Evolutionary conservation across 2,888 invertebrate genomes (phyloP).

Genomic region (Odontocolon sp.): DNA sequence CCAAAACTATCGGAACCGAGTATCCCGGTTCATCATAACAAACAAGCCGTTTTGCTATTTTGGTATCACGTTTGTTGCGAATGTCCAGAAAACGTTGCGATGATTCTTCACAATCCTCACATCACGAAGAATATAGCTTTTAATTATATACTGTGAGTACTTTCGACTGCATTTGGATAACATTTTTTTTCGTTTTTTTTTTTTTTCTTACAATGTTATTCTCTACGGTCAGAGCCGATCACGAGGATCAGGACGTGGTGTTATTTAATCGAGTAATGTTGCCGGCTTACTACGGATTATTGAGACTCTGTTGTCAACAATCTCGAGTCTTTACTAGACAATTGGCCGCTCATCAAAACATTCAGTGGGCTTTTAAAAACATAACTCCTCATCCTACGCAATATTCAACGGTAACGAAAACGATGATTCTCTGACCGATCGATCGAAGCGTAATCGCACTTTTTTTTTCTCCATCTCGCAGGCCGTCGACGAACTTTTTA

Average conservation of each 20-base stretch:
- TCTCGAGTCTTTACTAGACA: conserved; percentile 93
- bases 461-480: too few species aligned
- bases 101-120: conserved; percentile 92
- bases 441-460: too few species aligned
- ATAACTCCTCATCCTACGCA: conserved; percentile 97
- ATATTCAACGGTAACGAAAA: conserved; percentile 87
- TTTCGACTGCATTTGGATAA: too few species aligned
- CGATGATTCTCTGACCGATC: neutral
- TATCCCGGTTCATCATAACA: conserved; percentile 97
- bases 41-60: conserved; percentile 94
- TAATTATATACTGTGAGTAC: conserved; percentile 96
- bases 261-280: conserved; percentile 96
- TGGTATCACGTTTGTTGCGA: conserved; percentile 97
- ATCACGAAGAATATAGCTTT: conserved; percentile 97
- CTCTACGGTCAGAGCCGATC: conserved; percentile 89
- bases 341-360: conserved; percentile 95
- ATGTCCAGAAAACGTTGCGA: conserved; percentile 95
- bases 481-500: conserved; percentile 95
- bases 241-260: conserved; percentile 97
- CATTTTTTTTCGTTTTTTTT: conserved; percentile 16
- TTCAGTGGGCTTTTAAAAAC: conserved; percentile 98
- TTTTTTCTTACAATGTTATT: too few species aligned
- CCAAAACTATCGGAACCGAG: conserved; percentile 96
- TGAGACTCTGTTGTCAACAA: conserved; percentile 94
- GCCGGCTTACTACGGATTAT: conserved; percentile 94